Conservation (phyloP, 2,888 invertebrate species). For the Phaonia tiefii region DNA sequence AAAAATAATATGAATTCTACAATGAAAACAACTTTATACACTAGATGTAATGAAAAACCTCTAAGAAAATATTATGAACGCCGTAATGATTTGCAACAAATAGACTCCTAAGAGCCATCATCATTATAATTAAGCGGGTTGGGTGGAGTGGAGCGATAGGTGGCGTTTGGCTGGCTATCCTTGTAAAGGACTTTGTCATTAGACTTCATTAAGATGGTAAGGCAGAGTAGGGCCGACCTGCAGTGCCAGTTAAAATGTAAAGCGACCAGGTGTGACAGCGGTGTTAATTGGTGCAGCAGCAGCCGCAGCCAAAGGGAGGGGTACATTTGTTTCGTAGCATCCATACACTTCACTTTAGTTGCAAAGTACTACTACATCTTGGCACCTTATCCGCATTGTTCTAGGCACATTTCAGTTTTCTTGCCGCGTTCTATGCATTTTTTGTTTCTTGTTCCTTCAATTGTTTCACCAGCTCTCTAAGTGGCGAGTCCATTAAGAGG, state of each 20-base stretch:
- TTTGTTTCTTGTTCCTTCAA: slow-evolving; percentile 25
- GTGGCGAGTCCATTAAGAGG: slow-evolving; percentile 44
- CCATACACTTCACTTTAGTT: slow-evolving; percentile 55
- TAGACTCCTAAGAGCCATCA: slow-evolving; percentile 22
- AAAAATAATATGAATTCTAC: slow-evolving; percentile 15
- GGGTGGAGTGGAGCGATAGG: background rate
- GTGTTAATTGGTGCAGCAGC: slow-evolving; percentile 63
- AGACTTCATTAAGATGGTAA: slow-evolving; percentile 63
- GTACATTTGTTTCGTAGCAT: slow-evolving; percentile 43
- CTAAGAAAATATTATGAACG: slow-evolving; percentile 27
- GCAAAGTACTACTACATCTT: slow-evolving; percentile 51
- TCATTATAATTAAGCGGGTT: background rate
- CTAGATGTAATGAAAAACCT: background rate
- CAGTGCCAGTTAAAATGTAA: background rate
- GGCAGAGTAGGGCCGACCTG: background rate
- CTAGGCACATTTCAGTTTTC: slow-evolving; percentile 36
- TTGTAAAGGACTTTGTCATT: slow-evolving; percentile 65
- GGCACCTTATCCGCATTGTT: slow-evolving; percentile 62
- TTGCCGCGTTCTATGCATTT: slow-evolving; percentile 16
- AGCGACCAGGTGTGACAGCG: background rate
- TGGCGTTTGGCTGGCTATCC: slow-evolving; percentile 29
- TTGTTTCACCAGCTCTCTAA: slow-evolving; percentile 44
- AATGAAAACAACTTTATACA: background rate
- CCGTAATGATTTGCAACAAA: slow-evolving; percentile 54
- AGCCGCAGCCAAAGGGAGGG: slow-evolving; percentile 3